Percentiles rank a stretch among this genome's conserved stretches.
Conservation (phyloP, 2,888 invertebrate species). For the Caenorhabditis doughertyi region DNA sequence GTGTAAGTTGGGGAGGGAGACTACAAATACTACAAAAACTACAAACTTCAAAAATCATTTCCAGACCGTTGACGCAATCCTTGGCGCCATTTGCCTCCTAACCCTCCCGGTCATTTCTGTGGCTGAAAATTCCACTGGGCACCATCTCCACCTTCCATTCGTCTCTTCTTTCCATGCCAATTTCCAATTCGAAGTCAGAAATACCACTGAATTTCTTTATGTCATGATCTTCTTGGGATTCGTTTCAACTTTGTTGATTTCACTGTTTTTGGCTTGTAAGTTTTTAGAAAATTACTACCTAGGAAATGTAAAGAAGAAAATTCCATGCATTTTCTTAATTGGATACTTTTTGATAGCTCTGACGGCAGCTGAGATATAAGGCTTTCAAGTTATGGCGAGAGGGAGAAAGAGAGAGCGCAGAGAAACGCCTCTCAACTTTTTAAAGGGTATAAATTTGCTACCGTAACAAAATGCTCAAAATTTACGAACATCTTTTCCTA, state of each 20-base stretch:
- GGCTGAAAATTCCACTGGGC: conserved; percentile 42
- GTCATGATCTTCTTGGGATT: conserved; percentile 33
- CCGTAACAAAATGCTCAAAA: too few relatives aligned
- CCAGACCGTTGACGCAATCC: conserved; percentile 23
- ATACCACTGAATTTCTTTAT: neutral
- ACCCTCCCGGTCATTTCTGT: conserved; percentile 43
- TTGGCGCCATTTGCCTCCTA: conserved; percentile 32
- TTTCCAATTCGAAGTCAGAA: neutral
- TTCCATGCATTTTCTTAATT: neutral
- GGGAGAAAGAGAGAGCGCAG: neutral
- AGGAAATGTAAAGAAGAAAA: neutral
- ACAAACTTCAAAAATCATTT: conserved; percentile 4
- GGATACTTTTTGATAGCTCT: neutral
- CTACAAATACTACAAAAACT: neutral
- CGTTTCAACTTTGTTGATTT: conserved; percentile 36
- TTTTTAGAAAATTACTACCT: neutral
- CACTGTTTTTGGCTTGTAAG: conserved; percentile 34
- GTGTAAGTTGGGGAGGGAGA: conserved; percentile 41
- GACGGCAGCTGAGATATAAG: neutral
- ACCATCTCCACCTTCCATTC: conserved; percentile 17
- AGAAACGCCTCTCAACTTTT: neutral
- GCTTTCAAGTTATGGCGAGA: neutral
- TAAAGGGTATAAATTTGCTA: neutral
- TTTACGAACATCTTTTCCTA: too few relatives aligned
- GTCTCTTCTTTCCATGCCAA: conserved; percentile 28